phyloP scores from a whole-genome alignment of 2,888 invertebrate genomes.

The Lasioglossum figueresi region DNA sequence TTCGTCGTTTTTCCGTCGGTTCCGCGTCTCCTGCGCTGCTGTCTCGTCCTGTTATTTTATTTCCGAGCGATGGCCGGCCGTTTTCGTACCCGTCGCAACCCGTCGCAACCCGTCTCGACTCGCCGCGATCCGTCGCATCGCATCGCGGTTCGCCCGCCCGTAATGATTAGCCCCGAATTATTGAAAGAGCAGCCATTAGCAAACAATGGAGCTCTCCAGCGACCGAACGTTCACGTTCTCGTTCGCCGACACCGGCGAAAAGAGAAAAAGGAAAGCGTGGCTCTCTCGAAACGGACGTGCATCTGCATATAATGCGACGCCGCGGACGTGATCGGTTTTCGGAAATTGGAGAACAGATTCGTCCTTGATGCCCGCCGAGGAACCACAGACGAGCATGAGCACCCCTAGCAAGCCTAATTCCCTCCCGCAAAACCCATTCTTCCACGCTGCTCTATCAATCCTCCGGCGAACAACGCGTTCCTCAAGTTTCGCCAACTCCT shows the following conservation, averaged over 20 bases:
- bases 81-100: not conserved
- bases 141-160: conserved; percentile 32
- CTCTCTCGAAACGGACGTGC: conserved; percentile 57
- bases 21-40: not conserved
- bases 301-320: conserved; percentile 67
- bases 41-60: conserved; percentile 28
- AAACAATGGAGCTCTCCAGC: conserved; percentile 56
- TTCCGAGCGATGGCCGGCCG: conserved; percentile 28
- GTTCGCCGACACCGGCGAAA: conserved; percentile 21
- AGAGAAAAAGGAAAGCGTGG: conserved; percentile 55
- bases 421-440: not conserved
- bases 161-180: conserved; percentile 64
- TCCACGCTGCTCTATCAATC: not conserved
- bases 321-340: conserved; percentile 62
- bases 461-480: not conserved
- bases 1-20: not conserved
- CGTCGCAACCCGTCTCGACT: too few species aligned
- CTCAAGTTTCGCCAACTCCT: not conserved
- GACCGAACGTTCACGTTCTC: conserved; percentile 26
- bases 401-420: not conserved
- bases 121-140: not conserved
- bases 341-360: conserved; percentile 36
- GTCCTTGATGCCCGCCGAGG: conserved; percentile 49
- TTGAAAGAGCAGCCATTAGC: conserved; percentile 66
- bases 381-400: not conserved